Percentiles rank a stretch among this genome's conserved stretches.
phyloP scores from a whole-genome alignment of 2,888 invertebrate species.

The Prosapia bicincta region DNA sequence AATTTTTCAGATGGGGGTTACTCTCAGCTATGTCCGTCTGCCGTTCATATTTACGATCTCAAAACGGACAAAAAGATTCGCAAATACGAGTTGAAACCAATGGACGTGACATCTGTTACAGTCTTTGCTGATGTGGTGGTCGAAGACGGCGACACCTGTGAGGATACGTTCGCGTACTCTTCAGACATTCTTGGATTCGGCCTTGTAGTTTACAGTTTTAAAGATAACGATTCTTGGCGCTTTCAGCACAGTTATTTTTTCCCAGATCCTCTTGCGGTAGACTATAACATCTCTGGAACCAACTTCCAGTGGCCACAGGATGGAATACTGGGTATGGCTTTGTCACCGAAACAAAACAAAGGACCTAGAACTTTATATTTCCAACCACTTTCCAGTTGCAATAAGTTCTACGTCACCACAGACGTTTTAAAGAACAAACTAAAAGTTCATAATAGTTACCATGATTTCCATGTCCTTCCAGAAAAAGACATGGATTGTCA shows the following conservation, averaged over 20 bases:
- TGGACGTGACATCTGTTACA: slow-evolving; percentile 72
- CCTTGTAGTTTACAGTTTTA: slow-evolving; percentile 73
- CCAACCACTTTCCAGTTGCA: slow-evolving; percentile 72
- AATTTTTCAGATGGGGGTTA: slow-evolving; percentile 44
- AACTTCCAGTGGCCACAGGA: slow-evolving; percentile 85
- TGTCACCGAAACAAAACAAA: slow-evolving; percentile 63
- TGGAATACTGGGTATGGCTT: slow-evolving; percentile 74
- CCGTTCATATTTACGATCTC: slow-evolving; percentile 72
- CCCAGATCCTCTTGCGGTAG: slow-evolving; percentile 64
- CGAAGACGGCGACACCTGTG: slow-evolving; percentile 68
- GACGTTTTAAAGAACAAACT: slow-evolving; percentile 62
- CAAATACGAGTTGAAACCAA: slow-evolving; percentile 46
- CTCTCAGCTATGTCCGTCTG: slow-evolving; percentile 74
- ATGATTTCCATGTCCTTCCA: slow-evolving; percentile 51
- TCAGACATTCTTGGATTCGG: slow-evolving; percentile 81
- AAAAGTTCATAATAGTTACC: slow-evolving; percentile 53
- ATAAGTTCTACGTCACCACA: slow-evolving; percentile 77
- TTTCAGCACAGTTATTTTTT: slow-evolving; percentile 74
- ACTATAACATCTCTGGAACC: slow-evolving; percentile 48
- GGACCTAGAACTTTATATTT: slow-evolving; percentile 72
- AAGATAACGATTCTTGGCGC: slow-evolving; percentile 73
- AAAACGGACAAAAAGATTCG: slow-evolving; percentile 66
- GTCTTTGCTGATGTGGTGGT: slow-evolving; percentile 84
- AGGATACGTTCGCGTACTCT: slow-evolving; percentile 74
- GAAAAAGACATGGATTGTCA: slow-evolving; percentile 65